Evolutionary conservation across 2,797 vertebrate species (phyloP).

Genomic region (Pseudomugil tenellus): DNA sequence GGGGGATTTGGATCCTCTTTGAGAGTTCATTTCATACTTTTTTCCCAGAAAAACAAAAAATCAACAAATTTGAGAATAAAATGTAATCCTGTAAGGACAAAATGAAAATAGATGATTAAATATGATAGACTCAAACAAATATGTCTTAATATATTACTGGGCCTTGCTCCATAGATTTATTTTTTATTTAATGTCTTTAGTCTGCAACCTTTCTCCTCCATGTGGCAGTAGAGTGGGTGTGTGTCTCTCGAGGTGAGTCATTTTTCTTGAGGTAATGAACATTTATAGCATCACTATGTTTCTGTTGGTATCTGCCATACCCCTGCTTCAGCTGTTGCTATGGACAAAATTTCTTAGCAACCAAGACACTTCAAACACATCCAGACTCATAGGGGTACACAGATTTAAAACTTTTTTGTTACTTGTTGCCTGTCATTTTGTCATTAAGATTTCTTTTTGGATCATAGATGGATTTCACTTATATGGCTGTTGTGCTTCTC

Average conservation of each 20-base stretch:
- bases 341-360: not conserved
- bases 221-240: conserved; percentile 1
- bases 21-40: conserved; percentile 26
- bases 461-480: not conserved
- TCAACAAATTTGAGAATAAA: not conserved
- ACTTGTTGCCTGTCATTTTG: not conserved
- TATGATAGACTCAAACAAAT: not conserved
- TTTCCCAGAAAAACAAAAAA: too few species aligned
- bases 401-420: not conserved
- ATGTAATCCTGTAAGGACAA: not conserved
- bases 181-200: conserved; percentile 21
- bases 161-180: conserved; percentile 4
- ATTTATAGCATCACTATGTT: not conserved
- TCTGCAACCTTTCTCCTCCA: conserved; percentile 14
- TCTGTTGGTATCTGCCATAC: not conserved
- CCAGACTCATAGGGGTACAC: not conserved
- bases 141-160: too few species aligned
- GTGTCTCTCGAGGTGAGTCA: not conserved
- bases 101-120: not conserved
- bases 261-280: conserved; percentile 9
- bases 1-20: conserved; percentile 23
- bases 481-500: not conserved
- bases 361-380: not conserved
- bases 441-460: not conserved
- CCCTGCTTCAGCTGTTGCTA: not conserved